Evolutionary conservation across 2,113 vertebrate genomes (phyloP).

Genomic region (Thoracochromis brauschi): DNA sequence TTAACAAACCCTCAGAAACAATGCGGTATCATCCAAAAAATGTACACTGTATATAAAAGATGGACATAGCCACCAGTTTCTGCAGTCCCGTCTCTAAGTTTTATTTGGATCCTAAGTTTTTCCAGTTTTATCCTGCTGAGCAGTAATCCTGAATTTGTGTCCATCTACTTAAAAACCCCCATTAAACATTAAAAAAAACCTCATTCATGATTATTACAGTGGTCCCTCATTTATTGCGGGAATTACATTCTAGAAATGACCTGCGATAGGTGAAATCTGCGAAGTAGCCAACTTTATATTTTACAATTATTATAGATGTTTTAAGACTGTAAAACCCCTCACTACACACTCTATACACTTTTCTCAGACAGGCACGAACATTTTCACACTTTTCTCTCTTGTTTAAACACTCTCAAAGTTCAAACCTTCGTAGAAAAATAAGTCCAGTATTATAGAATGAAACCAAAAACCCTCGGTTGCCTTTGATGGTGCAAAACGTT

Average conservation of each 20-base stretch:
- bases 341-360: not conserved
- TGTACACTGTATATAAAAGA: not conserved
- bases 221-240: not conserved
- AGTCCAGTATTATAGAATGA: not conserved
- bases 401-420: not conserved
- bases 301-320: not conserved
- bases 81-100: not conserved
- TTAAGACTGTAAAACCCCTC: not conserved
- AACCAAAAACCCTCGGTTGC: not conserved
- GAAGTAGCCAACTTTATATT: not conserved
- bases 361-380: not conserved
- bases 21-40: not conserved
- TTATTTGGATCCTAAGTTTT: not conserved
- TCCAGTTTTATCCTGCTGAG: not conserved
- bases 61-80: not conserved
- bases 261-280: not conserved
- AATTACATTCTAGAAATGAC: not conserved
- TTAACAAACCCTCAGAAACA: not conserved
- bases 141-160: not conserved
- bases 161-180: fast-evolving
- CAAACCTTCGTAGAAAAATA: not conserved
- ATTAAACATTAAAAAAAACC: fast-evolving
- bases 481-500: not conserved
- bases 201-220: not conserved
- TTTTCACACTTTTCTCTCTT: not conserved